phyloP scores from a whole-genome alignment of 2,888 invertebrate species.

The Mimachlamys varia region DNA sequence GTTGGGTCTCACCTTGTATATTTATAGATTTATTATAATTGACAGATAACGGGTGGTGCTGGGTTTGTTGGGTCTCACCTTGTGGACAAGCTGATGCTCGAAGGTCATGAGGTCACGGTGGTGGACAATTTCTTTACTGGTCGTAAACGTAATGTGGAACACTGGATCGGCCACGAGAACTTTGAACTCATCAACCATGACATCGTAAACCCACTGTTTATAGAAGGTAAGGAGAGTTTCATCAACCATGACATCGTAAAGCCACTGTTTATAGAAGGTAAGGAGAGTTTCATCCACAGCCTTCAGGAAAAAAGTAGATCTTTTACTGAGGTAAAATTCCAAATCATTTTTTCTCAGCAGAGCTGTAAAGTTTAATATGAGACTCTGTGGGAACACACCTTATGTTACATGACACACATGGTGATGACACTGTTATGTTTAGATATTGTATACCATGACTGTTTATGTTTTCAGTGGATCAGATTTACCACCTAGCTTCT shows the following conservation, averaged over 20 bases:
- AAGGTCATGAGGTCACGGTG: slow-evolving; percentile 97
- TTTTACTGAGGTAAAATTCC: too few species aligned
- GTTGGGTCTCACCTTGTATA: too few species aligned
- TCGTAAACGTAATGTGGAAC: slow-evolving; percentile 97
- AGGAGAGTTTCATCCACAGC: slow-evolving; percentile 76
- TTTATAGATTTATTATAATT: slow-evolving; percentile 25
- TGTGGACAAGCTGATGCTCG: slow-evolving; percentile 96
- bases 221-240: slow-evolving; percentile 92
- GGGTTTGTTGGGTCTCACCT: slow-evolving; percentile 99
- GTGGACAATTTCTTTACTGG: slow-evolving; percentile 99
- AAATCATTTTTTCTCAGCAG: background rate
- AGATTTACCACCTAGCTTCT: slow-evolving; percentile 98
- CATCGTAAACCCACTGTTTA: slow-evolving; percentile 97
- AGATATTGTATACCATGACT: too few species aligned
- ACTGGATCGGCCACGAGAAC: slow-evolving; percentile 99
- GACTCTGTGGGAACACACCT: background rate
- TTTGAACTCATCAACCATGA: slow-evolving; percentile 99
- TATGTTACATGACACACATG: too few species aligned
- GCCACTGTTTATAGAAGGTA: slow-evolving; percentile 97
- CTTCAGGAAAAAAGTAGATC: too few species aligned
- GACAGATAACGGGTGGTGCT: slow-evolving; percentile 95
- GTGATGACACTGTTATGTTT: too few species aligned
- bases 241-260: slow-evolving; percentile 97
- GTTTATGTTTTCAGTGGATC: slow-evolving; percentile 81
- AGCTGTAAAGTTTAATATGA: background rate